These are phyloP conservation scores for Pyxicephalus adspersus DNA, from an alignment of 2,113 vertebrate genomes.

Conservation along the genomic window DNA sequence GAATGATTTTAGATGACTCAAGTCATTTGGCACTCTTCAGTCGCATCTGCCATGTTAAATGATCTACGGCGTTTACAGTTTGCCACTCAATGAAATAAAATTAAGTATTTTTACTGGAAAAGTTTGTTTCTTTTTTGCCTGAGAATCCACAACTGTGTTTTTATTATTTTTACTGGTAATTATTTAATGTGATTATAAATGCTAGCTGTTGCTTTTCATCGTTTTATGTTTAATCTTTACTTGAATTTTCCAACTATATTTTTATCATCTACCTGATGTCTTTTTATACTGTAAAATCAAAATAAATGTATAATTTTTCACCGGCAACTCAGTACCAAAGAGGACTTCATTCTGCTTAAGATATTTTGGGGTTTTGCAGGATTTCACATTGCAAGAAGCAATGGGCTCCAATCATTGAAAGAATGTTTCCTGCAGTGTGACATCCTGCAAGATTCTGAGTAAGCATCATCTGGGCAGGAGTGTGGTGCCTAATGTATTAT, in stretches of 20 bases:
- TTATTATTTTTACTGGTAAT: slow-evolving; percentile 2
- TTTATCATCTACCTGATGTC: not conserved
- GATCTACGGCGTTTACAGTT: slow-evolving; percentile 46
- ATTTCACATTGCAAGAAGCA: slow-evolving; percentile 57
- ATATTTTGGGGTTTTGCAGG: slow-evolving; percentile 57
- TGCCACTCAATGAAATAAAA: slow-evolving; percentile 32
- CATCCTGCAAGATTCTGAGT: slow-evolving; percentile 57
- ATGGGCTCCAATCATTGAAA: slow-evolving; percentile 51
- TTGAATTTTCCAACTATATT: not conserved
- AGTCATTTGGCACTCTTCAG: slow-evolving; percentile 35
- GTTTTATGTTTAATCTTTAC: slow-evolving; percentile 7
- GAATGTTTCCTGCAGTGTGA: slow-evolving; percentile 58
- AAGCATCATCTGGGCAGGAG: slow-evolving; percentile 47
- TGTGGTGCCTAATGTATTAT: slow-evolving; percentile 33
- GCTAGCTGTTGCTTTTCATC: slow-evolving; percentile 4
- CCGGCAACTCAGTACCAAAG: slow-evolving; percentile 49
- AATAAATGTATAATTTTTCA: slow-evolving; percentile 44
- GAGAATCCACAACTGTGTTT: slow-evolving; percentile 21
- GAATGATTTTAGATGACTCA: slow-evolving; percentile 31
- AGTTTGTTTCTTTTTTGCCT: slow-evolving; percentile 5
- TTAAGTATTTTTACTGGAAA: slow-evolving; percentile 32
- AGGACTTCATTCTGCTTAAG: slow-evolving; percentile 52
- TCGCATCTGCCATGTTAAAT: slow-evolving; percentile 44
- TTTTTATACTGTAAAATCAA: slow-evolving; percentile 14
- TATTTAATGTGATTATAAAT: slow-evolving; percentile 32